These are phyloP conservation scores for Sesamia inferens DNA, from an alignment of 2,888 invertebrate species.

Conservation along the genomic window DNA sequence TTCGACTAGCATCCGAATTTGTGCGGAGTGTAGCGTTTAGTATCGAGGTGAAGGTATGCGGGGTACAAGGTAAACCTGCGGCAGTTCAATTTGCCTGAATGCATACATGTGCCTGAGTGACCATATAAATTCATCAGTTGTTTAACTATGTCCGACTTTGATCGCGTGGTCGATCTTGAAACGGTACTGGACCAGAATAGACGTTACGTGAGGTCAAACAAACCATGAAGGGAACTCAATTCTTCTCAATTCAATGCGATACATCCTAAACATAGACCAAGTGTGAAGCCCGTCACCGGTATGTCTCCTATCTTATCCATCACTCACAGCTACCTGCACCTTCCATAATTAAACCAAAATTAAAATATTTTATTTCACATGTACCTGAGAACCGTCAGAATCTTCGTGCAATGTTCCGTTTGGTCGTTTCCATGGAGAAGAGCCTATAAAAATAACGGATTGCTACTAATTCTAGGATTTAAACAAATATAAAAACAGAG, in stretches of 20 bases:
- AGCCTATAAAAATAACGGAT: too few relatives aligned
- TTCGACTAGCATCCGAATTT: constrained; percentile 2
- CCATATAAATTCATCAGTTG: background rate
- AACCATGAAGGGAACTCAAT: background rate
- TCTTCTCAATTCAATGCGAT: too few relatives aligned
- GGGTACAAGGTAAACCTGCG: background rate
- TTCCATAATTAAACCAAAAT: background rate
- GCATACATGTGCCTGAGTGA: too few relatives aligned
- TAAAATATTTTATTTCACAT: too few relatives aligned
- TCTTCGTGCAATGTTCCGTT: too few relatives aligned
- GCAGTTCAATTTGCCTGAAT: background rate
- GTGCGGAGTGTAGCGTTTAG: background rate
- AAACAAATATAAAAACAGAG: too few relatives aligned
- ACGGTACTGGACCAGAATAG: background rate
- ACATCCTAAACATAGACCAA: too few relatives aligned
- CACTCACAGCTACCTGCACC: background rate
- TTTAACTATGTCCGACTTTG: background rate
- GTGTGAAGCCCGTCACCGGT: too few relatives aligned
- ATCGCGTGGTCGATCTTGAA: background rate
- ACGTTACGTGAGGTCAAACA: background rate
- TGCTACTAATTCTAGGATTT: too few relatives aligned
- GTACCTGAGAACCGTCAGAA: too few relatives aligned
- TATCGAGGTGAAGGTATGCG: background rate
- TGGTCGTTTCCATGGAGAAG: too few relatives aligned
- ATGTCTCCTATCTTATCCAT: background rate